These are phyloP conservation scores for Brachyistius frenatus DNA, from an alignment of 2,113 vertebrate species.

Conservation along the genomic window DNA sequence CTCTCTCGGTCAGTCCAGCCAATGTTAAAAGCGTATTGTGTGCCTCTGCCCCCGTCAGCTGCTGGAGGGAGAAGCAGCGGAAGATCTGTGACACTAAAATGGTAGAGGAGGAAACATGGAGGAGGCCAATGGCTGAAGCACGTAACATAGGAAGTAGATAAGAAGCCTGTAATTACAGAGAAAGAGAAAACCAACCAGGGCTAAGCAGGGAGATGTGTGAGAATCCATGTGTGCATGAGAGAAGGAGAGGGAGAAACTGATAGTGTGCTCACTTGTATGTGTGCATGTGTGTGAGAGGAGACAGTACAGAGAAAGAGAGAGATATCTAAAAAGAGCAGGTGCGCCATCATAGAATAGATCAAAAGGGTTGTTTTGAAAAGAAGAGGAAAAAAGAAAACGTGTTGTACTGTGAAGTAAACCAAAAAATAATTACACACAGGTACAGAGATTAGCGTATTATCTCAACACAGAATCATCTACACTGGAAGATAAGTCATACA, in stretches of 20 bases:
- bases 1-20: neutral
- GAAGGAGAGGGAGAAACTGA: slow-evolving; percentile 30
- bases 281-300: slow-evolving; percentile 15
- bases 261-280: neutral
- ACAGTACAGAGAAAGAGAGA: slow-evolving; percentile 22
- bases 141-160: slow-evolving; percentile 68
- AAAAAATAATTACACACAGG: slow-evolving; percentile 50
- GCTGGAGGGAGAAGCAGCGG: slow-evolving; percentile 27
- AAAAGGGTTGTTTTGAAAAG: slow-evolving; percentile 57
- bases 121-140: slow-evolving; percentile 49
- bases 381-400: slow-evolving; percentile 44
- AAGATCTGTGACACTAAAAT: slow-evolving; percentile 66
- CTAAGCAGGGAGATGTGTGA: slow-evolving; percentile 40
- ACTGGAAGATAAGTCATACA: slow-evolving; percentile 17
- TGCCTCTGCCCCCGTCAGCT: slow-evolving; percentile 17
- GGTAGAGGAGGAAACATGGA: slow-evolving; percentile 57
- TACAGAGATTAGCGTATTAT: slow-evolving; percentile 54
- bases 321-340: slow-evolving; percentile 60
- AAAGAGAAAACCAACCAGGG: slow-evolving; percentile 58
- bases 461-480: slow-evolving; percentile 21
- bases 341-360: slow-evolving; percentile 58
- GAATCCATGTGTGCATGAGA: slow-evolving; percentile 20
- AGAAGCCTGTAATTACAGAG: slow-evolving; percentile 73
- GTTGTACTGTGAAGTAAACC: slow-evolving; percentile 35
- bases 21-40: slow-evolving; percentile 43